These are phyloP conservation scores for Tadarida brasiliensis DNA, from an alignment of 2,797 vertebrate species.

Conservation along the genomic window DNA sequence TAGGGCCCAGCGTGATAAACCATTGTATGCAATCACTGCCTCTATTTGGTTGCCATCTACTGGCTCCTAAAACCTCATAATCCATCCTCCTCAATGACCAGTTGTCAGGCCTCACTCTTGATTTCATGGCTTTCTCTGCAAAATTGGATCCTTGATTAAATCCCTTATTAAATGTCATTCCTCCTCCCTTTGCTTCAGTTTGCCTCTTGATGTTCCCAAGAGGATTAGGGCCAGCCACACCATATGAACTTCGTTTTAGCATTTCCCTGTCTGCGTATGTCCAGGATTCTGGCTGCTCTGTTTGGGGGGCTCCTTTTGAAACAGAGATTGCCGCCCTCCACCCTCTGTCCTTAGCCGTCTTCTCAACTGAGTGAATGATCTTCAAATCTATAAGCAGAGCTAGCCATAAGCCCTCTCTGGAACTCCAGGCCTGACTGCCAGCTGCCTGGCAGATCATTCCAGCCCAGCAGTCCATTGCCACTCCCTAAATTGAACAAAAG, in stretches of 20 bases:
- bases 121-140: not conserved
- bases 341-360: not conserved
- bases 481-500: not conserved
- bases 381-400: not conserved
- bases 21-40: not conserved
- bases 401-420: not conserved
- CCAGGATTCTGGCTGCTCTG: not conserved
- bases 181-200: not conserved
- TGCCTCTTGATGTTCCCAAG: not conserved
- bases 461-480: not conserved
- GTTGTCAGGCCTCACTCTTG: not conserved
- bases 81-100: not conserved
- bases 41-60: not conserved
- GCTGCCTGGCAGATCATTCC: not conserved
- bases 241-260: not conserved
- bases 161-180: not conserved
- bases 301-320: not conserved
- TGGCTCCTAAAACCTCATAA: not conserved
- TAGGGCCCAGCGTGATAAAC: not conserved
- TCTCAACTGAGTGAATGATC: not conserved
- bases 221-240: not conserved
- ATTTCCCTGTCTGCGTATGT: not conserved
- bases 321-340: not conserved
- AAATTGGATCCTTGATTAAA: not conserved
- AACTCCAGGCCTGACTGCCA: not conserved